These are phyloP conservation scores for Nycticebus coucang DNA, from an alignment of 2,113 vertebrate genomes.

Conservation along the genomic window DNA sequence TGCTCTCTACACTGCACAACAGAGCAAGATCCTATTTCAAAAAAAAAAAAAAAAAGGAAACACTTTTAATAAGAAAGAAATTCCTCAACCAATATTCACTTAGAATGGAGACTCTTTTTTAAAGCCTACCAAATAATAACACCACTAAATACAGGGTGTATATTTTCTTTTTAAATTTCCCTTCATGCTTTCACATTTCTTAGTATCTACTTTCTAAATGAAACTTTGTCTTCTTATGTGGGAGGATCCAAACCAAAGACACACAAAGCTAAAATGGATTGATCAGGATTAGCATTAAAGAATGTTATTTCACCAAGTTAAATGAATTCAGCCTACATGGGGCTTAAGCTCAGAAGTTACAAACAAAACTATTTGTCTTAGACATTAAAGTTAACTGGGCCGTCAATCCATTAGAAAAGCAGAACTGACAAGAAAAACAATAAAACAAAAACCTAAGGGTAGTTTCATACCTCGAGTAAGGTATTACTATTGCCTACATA, in stretches of 20 bases:
- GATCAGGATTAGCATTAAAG: background rate
- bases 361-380: background rate
- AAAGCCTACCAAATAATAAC: background rate
- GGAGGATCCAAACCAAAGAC: conserved; percentile 19
- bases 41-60: background rate
- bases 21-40: too few relatives aligned
- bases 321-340: background rate
- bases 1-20: too few relatives aligned
- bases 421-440: conserved; percentile 14
- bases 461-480: background rate
- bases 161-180: conserved; percentile 53
- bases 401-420: background rate
- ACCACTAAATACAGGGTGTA: background rate
- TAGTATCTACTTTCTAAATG: conserved; percentile 47
- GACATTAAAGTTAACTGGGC: background rate
- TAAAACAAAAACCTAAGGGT: background rate
- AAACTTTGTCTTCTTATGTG: background rate
- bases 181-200: conserved; percentile 15
- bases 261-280: background rate
- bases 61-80: conserved; percentile 12
- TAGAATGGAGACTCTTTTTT: background rate
- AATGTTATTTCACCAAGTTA: conserved; percentile 5
- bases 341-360: background rate
- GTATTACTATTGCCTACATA: background rate
- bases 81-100: conserved; percentile 12